Conservation (phyloP, 2,888 invertebrate species). For the Clusia tigrina region DNA sequence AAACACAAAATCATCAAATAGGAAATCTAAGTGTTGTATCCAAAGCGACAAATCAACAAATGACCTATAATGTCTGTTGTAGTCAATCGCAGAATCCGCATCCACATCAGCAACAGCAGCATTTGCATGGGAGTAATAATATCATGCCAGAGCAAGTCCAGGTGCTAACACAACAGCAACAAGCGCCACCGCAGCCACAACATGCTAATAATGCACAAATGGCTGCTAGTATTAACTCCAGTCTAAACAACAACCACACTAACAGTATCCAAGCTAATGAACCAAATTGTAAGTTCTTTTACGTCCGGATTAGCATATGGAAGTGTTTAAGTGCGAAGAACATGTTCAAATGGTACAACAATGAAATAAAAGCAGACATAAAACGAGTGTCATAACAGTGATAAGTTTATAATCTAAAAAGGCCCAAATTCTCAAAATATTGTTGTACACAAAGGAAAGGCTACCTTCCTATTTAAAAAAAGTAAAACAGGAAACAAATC, state of each 20-base stretch:
- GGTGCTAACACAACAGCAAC: conserved; percentile 19
- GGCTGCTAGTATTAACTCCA: conserved; percentile 13
- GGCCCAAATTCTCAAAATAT: too few species aligned
- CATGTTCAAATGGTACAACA: too few species aligned
- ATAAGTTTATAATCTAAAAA: too few species aligned
- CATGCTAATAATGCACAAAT: too few species aligned
- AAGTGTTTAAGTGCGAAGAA: too few species aligned
- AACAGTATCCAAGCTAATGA: neutral
- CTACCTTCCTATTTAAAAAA: too few species aligned
- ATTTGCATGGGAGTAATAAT: conserved; percentile 20
- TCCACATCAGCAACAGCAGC: conserved; percentile 25
- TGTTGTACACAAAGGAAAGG: too few species aligned
- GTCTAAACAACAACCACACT: neutral
- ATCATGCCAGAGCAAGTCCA: conserved; percentile 13
- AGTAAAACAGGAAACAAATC: too few species aligned
- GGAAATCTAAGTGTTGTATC: conserved; percentile 12
- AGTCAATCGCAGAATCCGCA: conserved; percentile 30
- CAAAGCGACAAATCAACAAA: conserved; percentile 14
- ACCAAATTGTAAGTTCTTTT: neutral
- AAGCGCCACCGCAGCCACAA: conserved; percentile 23
- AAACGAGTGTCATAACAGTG: too few species aligned
- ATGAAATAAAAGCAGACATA: too few species aligned
- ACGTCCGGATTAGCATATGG: too few species aligned
- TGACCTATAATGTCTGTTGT: conserved; percentile 12
- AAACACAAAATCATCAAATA: conserved; percentile 9